Base-by-base conservation (phyloP, 2,797 vertebrate species). In the Pterois miles region DNA sequence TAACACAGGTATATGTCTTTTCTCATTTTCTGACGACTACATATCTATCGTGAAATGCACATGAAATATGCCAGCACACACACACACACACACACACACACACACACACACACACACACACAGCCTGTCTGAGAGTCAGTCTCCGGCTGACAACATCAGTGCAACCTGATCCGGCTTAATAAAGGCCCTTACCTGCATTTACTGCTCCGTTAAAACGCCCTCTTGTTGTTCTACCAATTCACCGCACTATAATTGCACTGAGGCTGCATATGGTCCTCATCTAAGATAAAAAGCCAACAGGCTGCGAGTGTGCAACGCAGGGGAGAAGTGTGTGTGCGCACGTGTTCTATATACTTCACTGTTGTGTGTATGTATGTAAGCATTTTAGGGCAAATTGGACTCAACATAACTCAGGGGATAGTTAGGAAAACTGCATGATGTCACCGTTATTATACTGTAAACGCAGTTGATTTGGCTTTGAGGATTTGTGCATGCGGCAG, bases 201-300 rank as follows among this genome's bases (percentile, higher is more conserved):
- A 93, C 86, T 80, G 91, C 90, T 86, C 89, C 65, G 92, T 93
- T 92, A 92, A 94, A 92, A 90, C 77, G 66, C 83, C 83, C 77
- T 87, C 81, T 83, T 93, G 92, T 94, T 94, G 92, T 93, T 91
- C 88, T 89, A 90, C 89, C 88, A 78, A 90, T 93, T 94, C 91
- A 92, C 86, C 87, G 76, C 87, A 71, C 83, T 79, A 65, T 90
- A 89, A 92, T 91, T 92, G 88, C 83, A 60, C 86, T 53, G 84
- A 64, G 87, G 86, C 87, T 89, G 84, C 92, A 95, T 89, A 90
- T 95, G 94, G 89, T 93, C 91, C 90, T 94, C 89, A 94, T 95
- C 94, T 94, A 75, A 88, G 91, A 93, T 93, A 84, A 94, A 50
- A 93, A 94, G 92, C 76, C 81, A 81, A 83, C 82, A 62, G 82